phyloP scores from a whole-genome alignment of 2,888 invertebrate genomes.

The Syrphus vitripennis region DNA sequence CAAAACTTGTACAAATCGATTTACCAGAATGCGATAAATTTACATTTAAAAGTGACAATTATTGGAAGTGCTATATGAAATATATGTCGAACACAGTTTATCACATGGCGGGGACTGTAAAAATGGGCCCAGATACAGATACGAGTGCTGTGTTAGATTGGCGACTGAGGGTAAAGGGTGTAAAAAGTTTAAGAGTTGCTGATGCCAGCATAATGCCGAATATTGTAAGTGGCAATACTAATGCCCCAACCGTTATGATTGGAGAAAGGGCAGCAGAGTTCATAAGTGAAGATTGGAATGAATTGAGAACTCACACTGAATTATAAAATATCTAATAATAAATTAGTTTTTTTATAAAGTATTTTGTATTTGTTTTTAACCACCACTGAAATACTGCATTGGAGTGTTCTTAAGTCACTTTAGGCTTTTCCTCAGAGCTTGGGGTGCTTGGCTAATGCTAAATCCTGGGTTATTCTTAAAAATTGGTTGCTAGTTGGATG shows the following conservation, averaged over 20 bases:
- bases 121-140: conserved; percentile 86
- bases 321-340: too few relatives aligned
- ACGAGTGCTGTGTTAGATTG: conserved; percentile 86
- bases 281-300: conserved; percentile 76
- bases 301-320: not conserved
- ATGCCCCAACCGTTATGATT: conserved; percentile 93
- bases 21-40: conserved; percentile 75
- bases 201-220: conserved; percentile 91
- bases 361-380: too few relatives aligned
- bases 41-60: conserved; percentile 77
- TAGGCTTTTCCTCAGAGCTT: too few relatives aligned
- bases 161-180: conserved; percentile 85
- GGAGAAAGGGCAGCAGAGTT: conserved; percentile 90
- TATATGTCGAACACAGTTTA: conserved; percentile 86
- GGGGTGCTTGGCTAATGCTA: too few relatives aligned
- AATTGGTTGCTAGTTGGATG: too few relatives aligned
- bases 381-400: too few relatives aligned
- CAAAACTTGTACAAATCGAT: conserved; percentile 74
- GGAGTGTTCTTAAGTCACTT: too few relatives aligned
- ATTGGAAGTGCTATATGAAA: conserved; percentile 85
- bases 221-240: conserved; percentile 90
- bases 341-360: too few relatives aligned
- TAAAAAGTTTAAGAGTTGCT: conserved; percentile 85
- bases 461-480: too few relatives aligned
- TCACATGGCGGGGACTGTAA: conserved; percentile 87